phyloP scores from a whole-genome alignment of 2,888 invertebrate genomes.

The Rhorus exstirpatorius region DNA sequence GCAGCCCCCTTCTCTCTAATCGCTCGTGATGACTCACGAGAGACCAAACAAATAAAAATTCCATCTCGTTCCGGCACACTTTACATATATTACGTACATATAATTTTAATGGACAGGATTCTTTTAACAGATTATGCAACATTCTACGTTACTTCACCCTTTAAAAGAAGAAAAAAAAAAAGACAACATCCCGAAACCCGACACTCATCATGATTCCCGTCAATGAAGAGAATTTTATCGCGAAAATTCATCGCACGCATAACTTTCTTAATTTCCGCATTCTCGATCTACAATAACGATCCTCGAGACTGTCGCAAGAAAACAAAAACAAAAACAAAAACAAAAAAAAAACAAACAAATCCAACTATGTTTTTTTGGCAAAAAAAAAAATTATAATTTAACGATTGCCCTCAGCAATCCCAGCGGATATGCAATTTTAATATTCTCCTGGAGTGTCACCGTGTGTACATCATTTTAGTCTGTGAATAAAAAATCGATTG shows the following conservation, averaged over 20 bases:
- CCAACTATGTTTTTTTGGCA: no score
- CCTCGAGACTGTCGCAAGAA: no score
- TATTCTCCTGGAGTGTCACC: no score
- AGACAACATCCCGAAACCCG: conserved; percentile 55
- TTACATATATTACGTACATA: background rate
- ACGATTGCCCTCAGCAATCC: no score
- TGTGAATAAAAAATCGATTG: no score
- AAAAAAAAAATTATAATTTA: no score
- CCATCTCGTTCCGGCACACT: conserved; percentile 25
- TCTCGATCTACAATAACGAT: no score
- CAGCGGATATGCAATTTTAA: no score
- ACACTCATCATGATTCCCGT: conserved; percentile 39
- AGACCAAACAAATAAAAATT: conserved; percentile 73
- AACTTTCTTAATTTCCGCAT: background rate
- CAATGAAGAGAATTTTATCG: conserved; percentile 22
- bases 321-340: no score
- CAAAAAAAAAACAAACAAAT: no score
- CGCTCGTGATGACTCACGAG: conserved; percentile 78
- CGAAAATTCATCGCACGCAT: conserved; percentile 5
- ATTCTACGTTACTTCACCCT: conserved; percentile 40
- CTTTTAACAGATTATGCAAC: conserved; percentile 47
- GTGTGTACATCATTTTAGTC: no score
- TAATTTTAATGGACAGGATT: background rate
- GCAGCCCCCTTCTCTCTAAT: background rate
- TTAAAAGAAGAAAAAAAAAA: conserved; percentile 12